Evolutionary conservation across 2,888 invertebrate genomes (phyloP), one percentile per base, ranked within the genome.

Genomic region (Mesopsocus fuscifrons): DNA sequence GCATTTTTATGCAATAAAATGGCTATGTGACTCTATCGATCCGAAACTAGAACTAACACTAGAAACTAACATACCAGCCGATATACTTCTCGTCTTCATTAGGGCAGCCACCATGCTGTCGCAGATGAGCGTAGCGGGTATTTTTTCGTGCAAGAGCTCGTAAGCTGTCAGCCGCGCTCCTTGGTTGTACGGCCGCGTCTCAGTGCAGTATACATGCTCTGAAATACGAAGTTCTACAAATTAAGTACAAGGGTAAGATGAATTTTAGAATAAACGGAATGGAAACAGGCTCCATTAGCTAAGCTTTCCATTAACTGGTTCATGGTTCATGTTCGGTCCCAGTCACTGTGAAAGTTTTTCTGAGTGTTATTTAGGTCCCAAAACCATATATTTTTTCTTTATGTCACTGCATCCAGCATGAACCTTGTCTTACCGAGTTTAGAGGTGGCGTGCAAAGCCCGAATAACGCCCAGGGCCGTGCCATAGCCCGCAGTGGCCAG

Each of bases 101-200:
- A 94, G 67, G 15, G 87, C 81, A 3, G 91, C 85, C 2, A 87
- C 95, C 81, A 92, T 92, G 58, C 83, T 85, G 60, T 98, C 98
- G 54, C 92, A 85, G 48, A 98, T 79, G 42, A 98, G 66, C 0
- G 89, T 92, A 20, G 85, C 75, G 3, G 94, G 92, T 52, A 95
- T 84, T 58, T 81, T 78, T 54, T 91, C 91, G 52, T 87, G 80
- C 2, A 89, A 81, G 51, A 97, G 62, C 66, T 98, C 98, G 54
- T 84, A 95, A 0, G 97, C 94, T 0, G 97, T 98, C 34, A 98
- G 67, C 47, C 98, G 71, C 1, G 94, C 82, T 2, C 94, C 94
- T 63, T 98, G 98, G 61, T 94, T 94, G 62, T 97, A 98, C 0
- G 98, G 98, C 49, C 98, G 72, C 0, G 98, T 99, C 65, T 98